Evolutionary conservation across 2,113 vertebrate species (phyloP).

Genomic region (Takifugu bimaculatus): DNA sequence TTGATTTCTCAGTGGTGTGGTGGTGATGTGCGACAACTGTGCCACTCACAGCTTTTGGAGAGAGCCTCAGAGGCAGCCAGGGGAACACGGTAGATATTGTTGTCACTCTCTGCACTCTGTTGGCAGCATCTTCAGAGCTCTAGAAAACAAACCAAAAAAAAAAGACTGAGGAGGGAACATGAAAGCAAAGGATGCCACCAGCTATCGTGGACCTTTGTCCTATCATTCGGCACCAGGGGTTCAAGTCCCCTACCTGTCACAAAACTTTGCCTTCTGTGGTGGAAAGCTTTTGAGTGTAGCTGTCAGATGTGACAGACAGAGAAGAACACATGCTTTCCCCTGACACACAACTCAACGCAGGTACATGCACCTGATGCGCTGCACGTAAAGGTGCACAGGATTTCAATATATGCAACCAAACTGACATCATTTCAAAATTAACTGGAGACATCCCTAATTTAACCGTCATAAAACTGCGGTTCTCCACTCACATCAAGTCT

Average conservation of each 20-base stretch:
- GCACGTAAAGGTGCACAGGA: background rate
- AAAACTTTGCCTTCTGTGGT: constrained; percentile 50
- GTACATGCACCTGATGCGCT: background rate
- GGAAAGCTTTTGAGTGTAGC: constrained; percentile 24
- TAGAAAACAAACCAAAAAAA: constrained; percentile 16
- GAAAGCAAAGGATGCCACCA: constrained; percentile 41
- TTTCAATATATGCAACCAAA: too few relatives aligned
- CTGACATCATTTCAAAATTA: constrained; percentile 1
- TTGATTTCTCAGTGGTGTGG: constrained; percentile 51
- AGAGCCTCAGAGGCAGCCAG: constrained; percentile 53
- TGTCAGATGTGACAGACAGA: constrained; percentile 15
- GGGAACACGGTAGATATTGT: constrained; percentile 42
- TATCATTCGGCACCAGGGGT: constrained; percentile 35
- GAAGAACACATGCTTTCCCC: constrained; percentile 4
- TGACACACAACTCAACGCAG: constrained; percentile 5
- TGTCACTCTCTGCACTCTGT: constrained; percentile 20
- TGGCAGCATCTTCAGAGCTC: constrained; percentile 26
- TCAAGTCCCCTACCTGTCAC: constrained; percentile 39
- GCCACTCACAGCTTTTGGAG: constrained; percentile 57
- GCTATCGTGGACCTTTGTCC: constrained; percentile 47
- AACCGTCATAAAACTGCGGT: background rate
- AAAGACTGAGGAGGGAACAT: constrained; percentile 25
- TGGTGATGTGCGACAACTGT: constrained; percentile 66
- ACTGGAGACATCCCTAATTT: background rate
- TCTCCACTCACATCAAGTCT: too few relatives aligned